phyloP scores from a whole-genome alignment of 2,888 invertebrate species.

The Willowsia nigromaculata region DNA sequence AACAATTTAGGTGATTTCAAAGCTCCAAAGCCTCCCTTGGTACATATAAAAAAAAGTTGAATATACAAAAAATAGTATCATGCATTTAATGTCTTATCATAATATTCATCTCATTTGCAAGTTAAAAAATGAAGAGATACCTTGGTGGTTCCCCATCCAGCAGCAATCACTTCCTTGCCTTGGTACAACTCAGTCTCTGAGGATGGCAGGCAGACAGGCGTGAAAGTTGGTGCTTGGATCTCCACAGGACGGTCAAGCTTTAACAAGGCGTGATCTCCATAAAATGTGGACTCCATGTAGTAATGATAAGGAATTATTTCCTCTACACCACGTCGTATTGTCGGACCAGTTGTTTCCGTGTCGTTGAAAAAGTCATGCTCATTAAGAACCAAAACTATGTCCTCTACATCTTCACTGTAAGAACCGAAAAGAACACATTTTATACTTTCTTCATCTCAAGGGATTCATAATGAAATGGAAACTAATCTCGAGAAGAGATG shows the following conservation, averaged over 20 bases:
- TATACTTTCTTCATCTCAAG: not conserved
- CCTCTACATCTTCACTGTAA: constrained; percentile 75
- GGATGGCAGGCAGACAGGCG: constrained; percentile 75
- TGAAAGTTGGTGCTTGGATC: constrained; percentile 69
- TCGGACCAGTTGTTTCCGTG: constrained; percentile 72
- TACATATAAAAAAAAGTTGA: not conserved
- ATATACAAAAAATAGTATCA: not conserved
- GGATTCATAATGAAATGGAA: constrained; percentile 2
- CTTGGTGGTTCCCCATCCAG: constrained; percentile 76
- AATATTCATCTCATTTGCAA: not conserved
- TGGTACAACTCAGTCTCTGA: constrained; percentile 63
- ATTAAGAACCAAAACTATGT: constrained; percentile 75
- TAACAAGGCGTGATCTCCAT: constrained; percentile 77
- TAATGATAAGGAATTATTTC: constrained; percentile 77
- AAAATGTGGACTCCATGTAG: constrained; percentile 77
- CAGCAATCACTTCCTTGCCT: constrained; percentile 76
- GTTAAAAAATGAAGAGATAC: not conserved
- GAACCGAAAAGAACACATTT: not conserved
- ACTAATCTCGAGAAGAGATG: not conserved
- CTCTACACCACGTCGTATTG: constrained; percentile 69
- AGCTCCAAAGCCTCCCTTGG: constrained; percentile 64
- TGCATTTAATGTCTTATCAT: not conserved
- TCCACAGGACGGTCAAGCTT: constrained; percentile 73
- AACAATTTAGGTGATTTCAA: constrained; percentile 75
- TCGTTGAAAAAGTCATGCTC: constrained; percentile 77